Conservation (phyloP, 2,797 vertebrate genomes). For the Morelia viridis region DNA sequence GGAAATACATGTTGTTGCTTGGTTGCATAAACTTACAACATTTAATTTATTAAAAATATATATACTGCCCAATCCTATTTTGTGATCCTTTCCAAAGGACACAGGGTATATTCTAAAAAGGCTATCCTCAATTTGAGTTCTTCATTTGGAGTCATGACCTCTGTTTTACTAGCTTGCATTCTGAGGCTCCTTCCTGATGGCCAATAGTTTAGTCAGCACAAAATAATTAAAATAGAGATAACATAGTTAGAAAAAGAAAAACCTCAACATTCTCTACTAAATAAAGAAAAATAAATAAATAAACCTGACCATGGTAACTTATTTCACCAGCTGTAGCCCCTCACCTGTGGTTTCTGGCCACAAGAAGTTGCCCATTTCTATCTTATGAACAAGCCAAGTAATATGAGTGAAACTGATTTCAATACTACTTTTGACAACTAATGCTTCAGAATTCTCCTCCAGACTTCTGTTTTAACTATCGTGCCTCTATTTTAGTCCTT, state of each 20-base stretch:
- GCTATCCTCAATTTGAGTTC: not conserved
- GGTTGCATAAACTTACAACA: too few relatives aligned
- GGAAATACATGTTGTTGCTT: too few relatives aligned
- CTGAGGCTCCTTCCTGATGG: not conserved
- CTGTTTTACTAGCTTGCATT: not conserved
- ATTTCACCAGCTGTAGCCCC: not conserved
- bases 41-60: too few relatives aligned
- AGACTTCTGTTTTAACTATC: not conserved
- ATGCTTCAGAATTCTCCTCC: not conserved
- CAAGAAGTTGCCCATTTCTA: not conserved
- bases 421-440: not conserved
- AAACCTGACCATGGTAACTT: not conserved
- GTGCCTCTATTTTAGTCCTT: not conserved
- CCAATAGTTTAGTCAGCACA: not conserved
- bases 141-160: not conserved
- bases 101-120: not conserved
- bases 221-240: not conserved
- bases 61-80: too few relatives aligned
- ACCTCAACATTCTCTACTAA: not conserved
- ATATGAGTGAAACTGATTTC: not conserved
- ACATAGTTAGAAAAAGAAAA: not conserved
- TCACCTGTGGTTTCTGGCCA: not conserved
- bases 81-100: not conserved
- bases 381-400: not conserved
- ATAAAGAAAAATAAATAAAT: not conserved